phyloP scores from a whole-genome alignment of 2,113 vertebrate genomes.

The Cephalopterus ornatus region DNA sequence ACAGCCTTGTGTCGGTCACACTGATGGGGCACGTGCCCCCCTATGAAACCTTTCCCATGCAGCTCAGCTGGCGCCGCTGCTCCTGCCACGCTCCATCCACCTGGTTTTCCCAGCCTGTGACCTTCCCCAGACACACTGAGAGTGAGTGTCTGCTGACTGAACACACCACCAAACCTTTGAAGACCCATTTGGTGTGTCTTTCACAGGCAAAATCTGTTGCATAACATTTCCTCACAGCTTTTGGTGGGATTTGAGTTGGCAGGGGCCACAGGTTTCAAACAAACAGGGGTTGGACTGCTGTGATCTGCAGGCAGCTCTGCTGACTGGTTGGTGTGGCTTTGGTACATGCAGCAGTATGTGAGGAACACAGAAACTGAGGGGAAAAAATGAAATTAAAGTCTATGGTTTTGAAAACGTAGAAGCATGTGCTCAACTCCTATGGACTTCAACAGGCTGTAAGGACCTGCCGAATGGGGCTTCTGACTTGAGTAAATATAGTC shows the following conservation, averaged over 20 bases:
- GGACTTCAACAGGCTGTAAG: background rate
- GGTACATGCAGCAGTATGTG: background rate
- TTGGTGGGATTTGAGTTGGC: slow-evolving; percentile 14
- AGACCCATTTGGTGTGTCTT: background rate
- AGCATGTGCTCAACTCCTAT: background rate
- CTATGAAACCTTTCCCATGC: fast-evolving
- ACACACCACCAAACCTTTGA: background rate
- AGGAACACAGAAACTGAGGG: background rate
- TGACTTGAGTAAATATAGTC: background rate
- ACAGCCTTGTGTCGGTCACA: background rate
- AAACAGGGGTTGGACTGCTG: background rate
- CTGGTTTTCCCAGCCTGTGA: background rate
- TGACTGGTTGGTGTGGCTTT: background rate
- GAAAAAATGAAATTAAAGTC: background rate
- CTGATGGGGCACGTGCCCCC: fast-evolving
- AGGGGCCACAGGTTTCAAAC: background rate
- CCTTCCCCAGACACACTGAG: background rate
- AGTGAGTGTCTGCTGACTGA: slow-evolving; percentile 6
- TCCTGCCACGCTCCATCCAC: fast-evolving
- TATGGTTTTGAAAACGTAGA: background rate
- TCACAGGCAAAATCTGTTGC: fast-evolving
- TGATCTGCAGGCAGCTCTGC: background rate
- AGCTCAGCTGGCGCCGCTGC: fast-evolving
- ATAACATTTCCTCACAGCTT: background rate
- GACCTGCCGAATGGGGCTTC: background rate